A percentile compares a stretch with the other conserved stretches of the same genome.
Evolutionary conservation across 1,140 invertebrate species (phyloP).

Genomic region (Halictus rubicundus): DNA sequence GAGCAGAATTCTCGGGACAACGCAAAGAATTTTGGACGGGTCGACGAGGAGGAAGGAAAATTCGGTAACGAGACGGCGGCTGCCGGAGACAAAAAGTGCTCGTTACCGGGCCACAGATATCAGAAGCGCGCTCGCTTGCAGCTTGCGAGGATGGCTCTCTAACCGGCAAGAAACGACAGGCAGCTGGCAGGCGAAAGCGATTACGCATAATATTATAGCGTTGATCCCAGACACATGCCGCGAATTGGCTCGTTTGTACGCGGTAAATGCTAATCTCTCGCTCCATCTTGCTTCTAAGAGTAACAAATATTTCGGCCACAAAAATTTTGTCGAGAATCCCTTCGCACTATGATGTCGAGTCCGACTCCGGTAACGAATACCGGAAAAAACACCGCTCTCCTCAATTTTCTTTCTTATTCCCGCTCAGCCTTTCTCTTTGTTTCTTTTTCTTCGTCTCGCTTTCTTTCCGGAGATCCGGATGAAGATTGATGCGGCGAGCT

Average conservation of each 20-base stretch:
- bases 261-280: slow-evolving; percentile 63
- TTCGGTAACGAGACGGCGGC: slow-evolving; percentile 2
- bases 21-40: no score
- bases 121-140: not conserved
- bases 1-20: no score
- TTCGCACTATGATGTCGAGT: no score
- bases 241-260: slow-evolving; percentile 66
- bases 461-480: not conserved
- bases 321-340: no score
- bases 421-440: not conserved
- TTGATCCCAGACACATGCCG: slow-evolving; percentile 68
- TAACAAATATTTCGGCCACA: no score
- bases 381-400: no score
- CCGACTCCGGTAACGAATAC: no score
- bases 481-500: not conserved
- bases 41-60: not conserved
- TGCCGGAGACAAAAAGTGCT: not conserved
- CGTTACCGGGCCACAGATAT: not conserved
- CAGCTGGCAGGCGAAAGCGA: slow-evolving; percentile 67
- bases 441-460: not conserved
- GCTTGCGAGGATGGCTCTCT: slow-evolving; percentile 11
- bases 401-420: no score
- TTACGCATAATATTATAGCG: slow-evolving; percentile 75
- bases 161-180: slow-evolving; percentile 58
- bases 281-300: no score